Conservation (phyloP, 2,797 vertebrate species). For the Periophthalmus magnuspinnatus region DNA sequence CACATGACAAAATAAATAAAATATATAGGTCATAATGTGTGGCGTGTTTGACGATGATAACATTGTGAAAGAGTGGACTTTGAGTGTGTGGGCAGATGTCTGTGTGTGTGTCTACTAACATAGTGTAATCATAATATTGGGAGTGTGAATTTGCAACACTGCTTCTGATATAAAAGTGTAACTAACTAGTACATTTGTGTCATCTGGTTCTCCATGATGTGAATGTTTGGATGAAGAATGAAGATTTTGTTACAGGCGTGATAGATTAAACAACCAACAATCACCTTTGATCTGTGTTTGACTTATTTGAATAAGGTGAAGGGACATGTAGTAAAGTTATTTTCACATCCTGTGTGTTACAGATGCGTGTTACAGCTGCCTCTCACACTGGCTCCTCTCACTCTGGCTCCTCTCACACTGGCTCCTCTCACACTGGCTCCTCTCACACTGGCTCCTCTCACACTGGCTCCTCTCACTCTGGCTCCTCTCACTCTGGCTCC, state of each 20-base stretch:
- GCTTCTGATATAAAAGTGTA: neutral
- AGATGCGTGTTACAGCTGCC: too few species aligned
- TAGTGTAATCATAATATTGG: neutral
- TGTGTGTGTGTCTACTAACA: neutral
- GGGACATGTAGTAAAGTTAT: too few species aligned
- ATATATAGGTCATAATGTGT: conserved; percentile 16
- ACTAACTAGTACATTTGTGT: neutral
- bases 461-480: too few species aligned
- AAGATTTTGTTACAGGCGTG: neutral
- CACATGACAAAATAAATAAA: conserved; percentile 4
- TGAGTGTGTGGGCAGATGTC: neutral
- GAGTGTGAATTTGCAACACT: neutral
- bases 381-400: neutral
- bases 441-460: neutral
- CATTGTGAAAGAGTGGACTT: conserved; percentile 9
- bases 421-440: neutral
- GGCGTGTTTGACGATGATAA: conserved; percentile 3
- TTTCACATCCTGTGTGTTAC: too few species aligned
- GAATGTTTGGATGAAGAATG: neutral
- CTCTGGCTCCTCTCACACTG: too few species aligned
- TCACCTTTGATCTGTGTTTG: neutral
- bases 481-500: too few species aligned
- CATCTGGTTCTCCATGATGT: neutral
- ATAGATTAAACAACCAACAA: neutral
- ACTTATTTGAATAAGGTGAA: too few species aligned